Conservation (phyloP, 2,797 vertebrate genomes). For the Mus caroli region DNA sequence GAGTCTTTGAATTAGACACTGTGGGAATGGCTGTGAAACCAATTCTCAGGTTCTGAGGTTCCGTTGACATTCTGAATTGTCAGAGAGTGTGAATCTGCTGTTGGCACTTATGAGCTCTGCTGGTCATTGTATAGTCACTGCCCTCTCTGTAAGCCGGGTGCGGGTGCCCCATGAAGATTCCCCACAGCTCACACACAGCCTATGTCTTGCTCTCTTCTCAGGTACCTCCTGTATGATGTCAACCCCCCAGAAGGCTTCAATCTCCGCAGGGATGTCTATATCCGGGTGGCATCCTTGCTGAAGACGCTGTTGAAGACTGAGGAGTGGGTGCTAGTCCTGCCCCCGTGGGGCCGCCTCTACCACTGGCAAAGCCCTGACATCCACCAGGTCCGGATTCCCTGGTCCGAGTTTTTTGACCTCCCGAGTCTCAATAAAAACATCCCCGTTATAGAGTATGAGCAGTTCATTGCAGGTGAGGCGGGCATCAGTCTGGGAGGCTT, state of each 20-base stretch:
- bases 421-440: constrained; percentile 94
- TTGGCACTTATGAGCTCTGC: rapidly evolving
- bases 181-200: neutral
- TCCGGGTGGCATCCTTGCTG: constrained; percentile 95
- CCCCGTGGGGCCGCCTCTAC: constrained; percentile 97
- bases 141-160: rapidly evolving
- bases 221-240: constrained; percentile 97
- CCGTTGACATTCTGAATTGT: rapidly evolving
- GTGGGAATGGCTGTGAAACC: rapidly evolving
- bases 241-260: constrained; percentile 99
- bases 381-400: constrained; percentile 94
- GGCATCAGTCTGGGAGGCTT: neutral
- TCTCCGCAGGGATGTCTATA: constrained; percentile 96
- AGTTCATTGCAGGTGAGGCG: constrained; percentile 94
- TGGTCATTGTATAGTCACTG: rapidly evolving
- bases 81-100: rapidly evolving
- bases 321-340: constrained; percentile 97
- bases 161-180: rapidly evolving
- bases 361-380: constrained; percentile 98
- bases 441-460: constrained; percentile 96
- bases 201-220: constrained; percentile 73
- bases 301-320: constrained; percentile 93
- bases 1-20: too few species aligned
- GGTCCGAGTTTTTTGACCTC: constrained; percentile 96
- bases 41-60: neutral